Conservation (phyloP, 2,797 vertebrate genomes). For the Varecia variegata region DNA sequence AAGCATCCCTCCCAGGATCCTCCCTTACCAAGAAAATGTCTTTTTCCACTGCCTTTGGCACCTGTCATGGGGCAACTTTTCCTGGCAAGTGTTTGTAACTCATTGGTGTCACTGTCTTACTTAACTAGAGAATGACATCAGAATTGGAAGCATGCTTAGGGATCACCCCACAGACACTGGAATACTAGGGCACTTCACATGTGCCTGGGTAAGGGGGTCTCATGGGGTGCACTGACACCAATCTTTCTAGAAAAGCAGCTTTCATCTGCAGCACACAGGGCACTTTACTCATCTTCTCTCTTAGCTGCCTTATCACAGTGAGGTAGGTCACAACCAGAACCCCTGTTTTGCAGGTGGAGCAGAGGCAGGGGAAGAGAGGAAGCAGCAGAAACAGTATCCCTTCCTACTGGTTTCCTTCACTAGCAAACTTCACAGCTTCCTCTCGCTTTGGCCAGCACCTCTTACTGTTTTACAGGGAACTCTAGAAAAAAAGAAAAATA, state of each 20-base stretch:
- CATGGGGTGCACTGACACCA: rapidly evolving
- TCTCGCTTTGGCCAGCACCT: not conserved
- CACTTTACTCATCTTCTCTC: not conserved
- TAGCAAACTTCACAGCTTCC: not conserved
- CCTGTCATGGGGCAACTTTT: not conserved
- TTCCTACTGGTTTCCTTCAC: not conserved
- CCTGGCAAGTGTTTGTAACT: not conserved
- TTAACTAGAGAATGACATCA: not conserved
- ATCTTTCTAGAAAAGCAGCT: not conserved
- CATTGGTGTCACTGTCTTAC: not conserved
- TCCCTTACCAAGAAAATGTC: not conserved
- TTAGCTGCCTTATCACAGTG: not conserved
- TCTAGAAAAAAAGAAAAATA: not conserved
- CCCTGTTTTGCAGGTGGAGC: not conserved
- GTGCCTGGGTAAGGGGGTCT: not conserved
- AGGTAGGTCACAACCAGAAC: not conserved
- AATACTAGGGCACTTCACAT: not conserved
- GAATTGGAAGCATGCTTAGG: not conserved
- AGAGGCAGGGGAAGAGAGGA: not conserved
- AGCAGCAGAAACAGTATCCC: not conserved
- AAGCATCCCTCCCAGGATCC: not conserved
- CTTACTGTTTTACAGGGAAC: not conserved
- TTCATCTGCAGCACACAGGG: not conserved
- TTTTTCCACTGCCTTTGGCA: not conserved
- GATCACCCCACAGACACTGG: not conserved